Base-by-base conservation (phyloP, 2,113 vertebrate species). In the Lanius ludovicianus region DNA sequence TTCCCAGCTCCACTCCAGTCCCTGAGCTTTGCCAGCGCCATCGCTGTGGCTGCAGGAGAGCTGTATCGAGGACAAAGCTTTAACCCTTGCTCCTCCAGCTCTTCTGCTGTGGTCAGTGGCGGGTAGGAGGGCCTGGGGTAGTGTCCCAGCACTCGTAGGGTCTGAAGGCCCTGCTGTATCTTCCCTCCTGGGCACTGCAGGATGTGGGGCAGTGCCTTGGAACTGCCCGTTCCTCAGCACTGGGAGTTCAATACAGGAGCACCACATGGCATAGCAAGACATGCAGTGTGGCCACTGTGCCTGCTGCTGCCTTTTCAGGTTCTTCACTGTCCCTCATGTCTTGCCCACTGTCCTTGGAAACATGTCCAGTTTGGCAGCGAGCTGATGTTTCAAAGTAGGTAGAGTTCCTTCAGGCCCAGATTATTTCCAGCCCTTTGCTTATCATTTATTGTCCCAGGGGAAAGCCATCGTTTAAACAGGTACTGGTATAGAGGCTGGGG, bases 1-100 rank as follows among this genome's bases (percentile, higher is more conserved):
- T 9, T 52, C 55, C 39, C 63, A 59, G 44, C 44, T 42, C 56
- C 47, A 44, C 13, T 1, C 16, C 16, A 24, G 9, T n/a, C 56
- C 68, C 49, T 6, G 15, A n/a, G 75, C 75, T 52, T 18, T 64
- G 10, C 8, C n/a, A 4, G 68, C 3, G 2, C 21, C 0, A 0
- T 44, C 35, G 7, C 19, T 16, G 22, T 39, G 53, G n/a, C 86
- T 67, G 74, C 83, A 73, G 68, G 14, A 28, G 35, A 46, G 55
- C 64, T 63, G 44, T 13, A 28, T 9, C 2, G 0, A 50, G 56
- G 52, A 64, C 20, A 47, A 6, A 15, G 14, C 49, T 35, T 42
- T 17, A 31, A 30, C 39, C 19, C 33, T 55, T 60, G 37, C n/a
- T 87, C 28, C 57, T 64, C 2, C 17, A 30, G 73, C 63, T 71